Evolutionary conservation across 2,797 vertebrate species (phyloP).

Genomic region (Trematomus bernacchii): DNA sequence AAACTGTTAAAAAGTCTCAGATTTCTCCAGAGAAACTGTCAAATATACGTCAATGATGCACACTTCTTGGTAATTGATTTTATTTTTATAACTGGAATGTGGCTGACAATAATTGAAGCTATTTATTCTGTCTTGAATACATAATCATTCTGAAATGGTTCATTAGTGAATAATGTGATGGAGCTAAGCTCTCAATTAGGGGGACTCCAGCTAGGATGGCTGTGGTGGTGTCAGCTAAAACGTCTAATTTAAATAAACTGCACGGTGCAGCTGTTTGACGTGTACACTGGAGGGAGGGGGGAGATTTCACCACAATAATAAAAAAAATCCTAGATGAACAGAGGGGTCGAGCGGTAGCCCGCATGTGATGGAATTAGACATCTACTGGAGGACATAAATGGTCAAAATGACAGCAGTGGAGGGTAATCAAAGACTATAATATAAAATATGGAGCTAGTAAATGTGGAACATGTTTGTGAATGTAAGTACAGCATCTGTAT

Average conservation of each 20-base stretch:
- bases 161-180: slow-evolving; percentile 77
- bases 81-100: slow-evolving; percentile 53
- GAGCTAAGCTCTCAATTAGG: slow-evolving; percentile 70
- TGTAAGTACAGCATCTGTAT: slow-evolving; percentile 2
- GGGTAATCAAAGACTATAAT: slow-evolving; percentile 23
- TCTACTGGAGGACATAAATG: slow-evolving; percentile 28
- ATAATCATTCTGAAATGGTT: slow-evolving; percentile 69
- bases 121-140: slow-evolving; percentile 52
- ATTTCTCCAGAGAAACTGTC: slow-evolving; percentile 19
- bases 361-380: slow-evolving; percentile 46
- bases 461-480: slow-evolving; percentile 7
- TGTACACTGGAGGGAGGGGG: slow-evolving; percentile 39
- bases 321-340: slow-evolving; percentile 41
- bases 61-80: slow-evolving; percentile 34
- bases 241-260: slow-evolving; percentile 66
- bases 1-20: background rate
- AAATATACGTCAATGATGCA: slow-evolving; percentile 3
- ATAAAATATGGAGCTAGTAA: slow-evolving; percentile 25
- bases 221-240: slow-evolving; percentile 69
- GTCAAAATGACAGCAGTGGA: slow-evolving; percentile 29
- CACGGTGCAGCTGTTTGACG: slow-evolving; percentile 48
- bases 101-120: slow-evolving; percentile 45
- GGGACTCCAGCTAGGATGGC: slow-evolving; percentile 61
- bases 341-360: background rate
- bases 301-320: slow-evolving; percentile 37